Base-by-base conservation (phyloP, 1,140 invertebrate species). In the Drosophila albomicans region DNA sequence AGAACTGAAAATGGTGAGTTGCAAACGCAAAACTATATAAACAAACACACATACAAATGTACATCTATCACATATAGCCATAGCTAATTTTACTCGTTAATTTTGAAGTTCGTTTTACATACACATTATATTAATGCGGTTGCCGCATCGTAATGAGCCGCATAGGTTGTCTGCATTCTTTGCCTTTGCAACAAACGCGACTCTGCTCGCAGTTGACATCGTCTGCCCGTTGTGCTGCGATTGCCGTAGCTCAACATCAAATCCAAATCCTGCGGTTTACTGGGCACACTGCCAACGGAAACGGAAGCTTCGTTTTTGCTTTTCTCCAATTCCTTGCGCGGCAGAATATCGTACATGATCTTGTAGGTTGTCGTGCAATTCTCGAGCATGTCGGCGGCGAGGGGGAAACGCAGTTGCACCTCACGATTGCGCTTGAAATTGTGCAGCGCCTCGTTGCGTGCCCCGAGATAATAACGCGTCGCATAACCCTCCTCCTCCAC, bases 1-100 rank as follows among this genome's bases (percentile, higher is more conserved):
- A 84, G 82, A 87, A 88, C 85, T 87, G 84, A 84, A 81, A 84
- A 84, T 78, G 82, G 81, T 84, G 48, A 84, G 81, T 85, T 16
- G 51, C 16, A 32, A 45, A 5, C 4, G 7, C 45, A 43, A 35
- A 28, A 28, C 5, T 57, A 15, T 38, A 11, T 51, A 52, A 20
- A 59, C 25, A 72, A 62, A 41, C 38, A 43, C 8, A 25, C 38
- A 43, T 52, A 11, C 30, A 38, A 46, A 1, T 4, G 5, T 46
- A 13, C n/a, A 58, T 28, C 25, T 43, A 8, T 32, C 32, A 5
- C 5, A 32, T 38, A 38, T 38, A 10, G 35, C 11, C 6, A 57
- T 57, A 57, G 15, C 30, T 57, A 15, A 25, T 45, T 43, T 59
- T 6, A 28, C 3, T 43, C n/a, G 41, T 13, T 43, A 43, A 43